Evolutionary conservation across 2,888 invertebrate species (phyloP).

Genomic region (Platycheirus albimanus): DNA sequence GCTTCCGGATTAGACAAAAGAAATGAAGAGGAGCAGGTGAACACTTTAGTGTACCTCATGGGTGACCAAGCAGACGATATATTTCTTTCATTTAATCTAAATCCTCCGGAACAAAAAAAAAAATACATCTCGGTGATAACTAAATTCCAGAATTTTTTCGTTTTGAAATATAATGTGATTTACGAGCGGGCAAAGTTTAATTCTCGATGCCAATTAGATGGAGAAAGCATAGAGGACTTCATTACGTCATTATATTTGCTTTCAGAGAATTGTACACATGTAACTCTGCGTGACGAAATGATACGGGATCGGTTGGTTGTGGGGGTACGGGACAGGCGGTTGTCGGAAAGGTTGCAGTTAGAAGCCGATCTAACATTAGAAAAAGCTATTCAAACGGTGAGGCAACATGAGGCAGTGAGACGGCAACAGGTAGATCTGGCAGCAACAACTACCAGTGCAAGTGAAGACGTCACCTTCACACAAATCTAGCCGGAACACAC

Average conservation of each 20-base stretch:
- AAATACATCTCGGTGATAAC: neutral
- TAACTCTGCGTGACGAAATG: slow-evolving; percentile 37
- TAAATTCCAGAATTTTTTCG: slow-evolving; percentile 3
- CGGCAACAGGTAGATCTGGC: neutral
- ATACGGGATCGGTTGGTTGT: too few species aligned
- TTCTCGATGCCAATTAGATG: slow-evolving; percentile 34
- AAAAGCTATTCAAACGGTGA: slow-evolving; percentile 27
- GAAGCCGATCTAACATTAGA: slow-evolving; percentile 29
- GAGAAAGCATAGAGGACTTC: slow-evolving; percentile 35
- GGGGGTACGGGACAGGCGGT: too few species aligned
- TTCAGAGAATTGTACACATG: slow-evolving; percentile 46
- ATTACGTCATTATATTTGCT: slow-evolving; percentile 37
- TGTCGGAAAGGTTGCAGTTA: slow-evolving; percentile 45
- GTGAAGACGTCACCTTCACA: slow-evolving; percentile 6
- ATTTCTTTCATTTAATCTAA: neutral
- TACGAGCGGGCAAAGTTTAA: slow-evolving; percentile 54
- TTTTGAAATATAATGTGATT: slow-evolving; percentile 29
- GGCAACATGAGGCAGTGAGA: slow-evolving; percentile 18
- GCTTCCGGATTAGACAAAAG: slow-evolving; percentile 26
- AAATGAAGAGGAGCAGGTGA: slow-evolving; percentile 23
- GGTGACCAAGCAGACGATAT: slow-evolving; percentile 4
- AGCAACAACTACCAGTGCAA: neutral
- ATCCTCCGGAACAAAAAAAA: neutral
- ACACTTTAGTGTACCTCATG: slow-evolving; percentile 3
- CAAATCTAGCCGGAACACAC: neutral